Evolutionary conservation across 2,797 vertebrate genomes (phyloP).

Genomic region (Phrynocephalus guinanensis): DNA sequence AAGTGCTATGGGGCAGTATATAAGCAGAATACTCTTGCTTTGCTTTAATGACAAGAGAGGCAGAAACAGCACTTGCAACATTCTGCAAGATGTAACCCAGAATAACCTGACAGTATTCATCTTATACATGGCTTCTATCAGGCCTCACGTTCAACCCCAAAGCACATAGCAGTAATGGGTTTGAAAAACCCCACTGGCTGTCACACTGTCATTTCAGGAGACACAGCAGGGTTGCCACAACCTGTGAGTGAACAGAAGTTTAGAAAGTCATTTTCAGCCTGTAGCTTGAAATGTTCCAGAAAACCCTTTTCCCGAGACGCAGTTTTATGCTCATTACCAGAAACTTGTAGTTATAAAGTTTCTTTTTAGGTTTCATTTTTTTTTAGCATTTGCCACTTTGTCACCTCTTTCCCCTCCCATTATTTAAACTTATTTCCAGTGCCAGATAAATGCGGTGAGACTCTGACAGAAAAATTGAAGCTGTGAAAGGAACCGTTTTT

Average conservation of each 20-base stretch:
- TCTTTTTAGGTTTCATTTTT: conserved; percentile 50
- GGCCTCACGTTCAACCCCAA: not conserved
- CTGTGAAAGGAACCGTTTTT: conserved; percentile 27
- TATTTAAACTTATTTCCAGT: conserved; percentile 51
- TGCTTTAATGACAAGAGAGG: not conserved
- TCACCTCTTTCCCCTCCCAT: conserved; percentile 44
- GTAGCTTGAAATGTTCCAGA: conserved; percentile 31
- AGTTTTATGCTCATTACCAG: conserved; percentile 38
- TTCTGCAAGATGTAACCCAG: not conserved
- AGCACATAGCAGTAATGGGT: not conserved
- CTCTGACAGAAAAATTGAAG: conserved; percentile 45
- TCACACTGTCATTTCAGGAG: not conserved
- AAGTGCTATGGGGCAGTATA: too few species aligned
- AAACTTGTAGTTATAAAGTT: conserved; percentile 24
- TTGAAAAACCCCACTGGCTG: not conserved
- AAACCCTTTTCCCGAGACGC: conserved; percentile 45
- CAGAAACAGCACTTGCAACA: too few species aligned
- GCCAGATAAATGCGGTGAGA: conserved; percentile 43
- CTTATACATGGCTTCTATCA: not conserved
- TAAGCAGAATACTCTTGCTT: too few species aligned
- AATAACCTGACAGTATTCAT: not conserved
- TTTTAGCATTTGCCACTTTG: conserved; percentile 50
- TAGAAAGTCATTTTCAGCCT: conserved; percentile 48
- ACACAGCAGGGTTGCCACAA: not conserved
- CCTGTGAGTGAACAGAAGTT: not conserved